phyloP scores from a whole-genome alignment of 2,797 vertebrate genomes.

The Hybognathus amarus region DNA sequence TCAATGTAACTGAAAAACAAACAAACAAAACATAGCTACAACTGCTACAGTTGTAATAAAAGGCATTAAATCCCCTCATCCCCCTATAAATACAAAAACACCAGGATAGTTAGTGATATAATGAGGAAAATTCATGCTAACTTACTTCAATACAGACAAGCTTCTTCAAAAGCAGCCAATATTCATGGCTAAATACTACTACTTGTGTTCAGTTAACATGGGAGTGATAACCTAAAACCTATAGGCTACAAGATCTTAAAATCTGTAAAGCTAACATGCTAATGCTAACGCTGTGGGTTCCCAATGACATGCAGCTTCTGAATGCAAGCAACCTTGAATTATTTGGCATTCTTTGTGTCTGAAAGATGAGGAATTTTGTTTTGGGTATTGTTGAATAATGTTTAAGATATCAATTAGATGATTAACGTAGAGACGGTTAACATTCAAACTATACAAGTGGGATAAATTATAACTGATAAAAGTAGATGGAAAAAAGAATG shows the following conservation, averaged over 20 bases:
- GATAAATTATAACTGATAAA: constrained; percentile 21
- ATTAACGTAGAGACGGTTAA: constrained; percentile 5
- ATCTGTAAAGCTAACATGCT: constrained; percentile 1
- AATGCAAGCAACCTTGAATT: constrained; percentile 39
- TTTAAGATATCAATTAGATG: constrained; percentile 42
- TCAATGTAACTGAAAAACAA: not conserved
- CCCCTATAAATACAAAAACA: not conserved
- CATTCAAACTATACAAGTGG: constrained; percentile 11
- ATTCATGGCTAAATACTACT: not conserved
- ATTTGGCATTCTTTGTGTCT: constrained; percentile 40
- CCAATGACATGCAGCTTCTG: not conserved
- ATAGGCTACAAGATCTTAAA: not conserved
- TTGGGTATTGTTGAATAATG: constrained; percentile 55
- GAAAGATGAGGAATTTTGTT: constrained; percentile 47
- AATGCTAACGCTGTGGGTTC: not conserved
- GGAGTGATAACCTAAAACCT: not conserved
- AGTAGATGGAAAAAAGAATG: constrained; percentile 4
- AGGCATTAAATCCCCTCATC: not conserved
- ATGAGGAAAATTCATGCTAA: not conserved
- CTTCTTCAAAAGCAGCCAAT: not conserved
- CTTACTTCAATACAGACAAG: not conserved
- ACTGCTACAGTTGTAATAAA: not conserved
- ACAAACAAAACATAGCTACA: not conserved
- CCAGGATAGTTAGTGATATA: not conserved
- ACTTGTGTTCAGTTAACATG: not conserved